A percentile compares a stretch with the other conserved stretches of the same genome.
These are phyloP conservation scores for Falco rusticolus DNA, from an alignment of 2,797 vertebrate genomes.

Conservation along the genomic window DNA sequence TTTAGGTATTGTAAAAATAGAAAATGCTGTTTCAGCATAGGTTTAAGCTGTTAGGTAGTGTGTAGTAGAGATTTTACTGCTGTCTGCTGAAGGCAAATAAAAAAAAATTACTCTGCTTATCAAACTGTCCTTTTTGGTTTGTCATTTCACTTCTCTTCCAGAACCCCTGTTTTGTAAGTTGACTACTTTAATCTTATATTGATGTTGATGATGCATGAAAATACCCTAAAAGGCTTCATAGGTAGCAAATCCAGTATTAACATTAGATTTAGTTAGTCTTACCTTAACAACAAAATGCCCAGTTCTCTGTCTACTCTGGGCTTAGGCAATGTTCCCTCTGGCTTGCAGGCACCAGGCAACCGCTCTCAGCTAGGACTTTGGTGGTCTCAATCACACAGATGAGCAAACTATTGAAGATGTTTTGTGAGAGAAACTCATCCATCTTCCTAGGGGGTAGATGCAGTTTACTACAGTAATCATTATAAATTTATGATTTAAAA, in stretches of 20 bases:
- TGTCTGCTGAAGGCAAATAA: neutral
- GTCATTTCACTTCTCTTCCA: neutral
- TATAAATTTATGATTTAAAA: neutral
- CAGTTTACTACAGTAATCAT: neutral
- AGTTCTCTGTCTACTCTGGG: neutral
- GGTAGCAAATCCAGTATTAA: neutral
- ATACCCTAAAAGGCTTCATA: neutral
- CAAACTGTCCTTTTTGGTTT: neutral
- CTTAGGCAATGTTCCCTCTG: neutral
- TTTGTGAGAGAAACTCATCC: neutral
- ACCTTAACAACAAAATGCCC: neutral
- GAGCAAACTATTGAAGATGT: neutral
- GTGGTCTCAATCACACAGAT: neutral
- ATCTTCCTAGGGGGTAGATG: neutral
- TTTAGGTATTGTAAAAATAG: neutral
- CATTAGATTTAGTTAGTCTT: neutral
- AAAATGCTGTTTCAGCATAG: neutral
- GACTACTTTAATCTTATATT: neutral
- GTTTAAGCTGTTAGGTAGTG: neutral
- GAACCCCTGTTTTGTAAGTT: neutral
- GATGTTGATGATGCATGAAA: neutral
- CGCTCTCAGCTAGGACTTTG: neutral
- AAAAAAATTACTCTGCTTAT: neutral
- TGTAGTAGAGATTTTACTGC: neutral
- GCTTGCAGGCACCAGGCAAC: neutral